A percentile compares a stretch with the other conserved stretches of the same genome.
phyloP scores from a whole-genome alignment of 2,888 invertebrate species.

The Nemurella pictetii region DNA sequence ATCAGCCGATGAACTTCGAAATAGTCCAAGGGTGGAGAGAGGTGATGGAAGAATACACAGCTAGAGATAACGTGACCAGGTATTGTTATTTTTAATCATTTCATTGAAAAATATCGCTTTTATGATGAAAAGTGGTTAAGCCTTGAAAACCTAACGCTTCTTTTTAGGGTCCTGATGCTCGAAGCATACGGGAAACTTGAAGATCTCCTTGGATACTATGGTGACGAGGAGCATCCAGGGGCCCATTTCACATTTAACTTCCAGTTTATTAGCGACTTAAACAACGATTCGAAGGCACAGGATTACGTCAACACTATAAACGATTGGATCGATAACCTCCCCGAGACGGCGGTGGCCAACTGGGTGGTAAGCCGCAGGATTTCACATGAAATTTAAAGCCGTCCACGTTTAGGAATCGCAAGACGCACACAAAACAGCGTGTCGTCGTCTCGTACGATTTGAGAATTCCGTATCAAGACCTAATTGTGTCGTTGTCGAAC shows the following conservation, averaged over 20 bases:
- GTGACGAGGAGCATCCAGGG: not conserved
- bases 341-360: not conserved
- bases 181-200: not conserved
- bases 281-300: not conserved
- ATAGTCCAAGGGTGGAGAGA: constrained; percentile 61
- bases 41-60: constrained; percentile 57
- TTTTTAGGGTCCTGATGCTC: not conserved
- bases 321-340: not conserved
- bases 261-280: not conserved
- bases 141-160: not conserved
- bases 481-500: too few species aligned
- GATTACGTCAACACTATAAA: not conserved
- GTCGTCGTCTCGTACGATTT: too few species aligned
- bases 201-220: not conserved
- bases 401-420: too few species aligned
- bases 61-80: constrained; percentile 49
- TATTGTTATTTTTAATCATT: not conserved
- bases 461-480: too few species aligned
- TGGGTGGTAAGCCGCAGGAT: not conserved
- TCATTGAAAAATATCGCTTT: not conserved
- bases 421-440: too few species aligned
- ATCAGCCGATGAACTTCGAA: constrained; percentile 61
- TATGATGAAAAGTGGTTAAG: not conserved
- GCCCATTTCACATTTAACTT: not conserved
- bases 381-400: too few species aligned